Evolutionary conservation across 2,888 invertebrate genomes (phyloP), one percentile per base, ranked within the genome.

Genomic region (Oligia fasciuncula): DNA sequence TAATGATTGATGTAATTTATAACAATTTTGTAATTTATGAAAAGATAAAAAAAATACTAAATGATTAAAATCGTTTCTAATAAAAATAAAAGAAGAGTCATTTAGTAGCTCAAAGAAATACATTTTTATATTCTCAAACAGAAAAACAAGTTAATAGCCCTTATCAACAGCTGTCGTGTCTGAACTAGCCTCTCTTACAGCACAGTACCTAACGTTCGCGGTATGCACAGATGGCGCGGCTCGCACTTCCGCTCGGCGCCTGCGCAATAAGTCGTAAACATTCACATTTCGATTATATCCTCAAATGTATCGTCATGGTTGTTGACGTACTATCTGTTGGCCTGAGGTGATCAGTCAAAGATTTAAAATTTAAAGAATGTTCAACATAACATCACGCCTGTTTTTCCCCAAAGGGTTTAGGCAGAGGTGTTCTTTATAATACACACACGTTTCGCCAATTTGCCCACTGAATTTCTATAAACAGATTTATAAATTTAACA

Each of bases 201-300:
- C 85, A 74, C 85, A 19, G 17, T 65, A 6, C 14, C 14, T 70
- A 66, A 65, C 73, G 35, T 11, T 19, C 70, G 54, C 84, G 80
- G 86, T 86, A 77, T 83, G 80, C 85, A 79, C 90, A 91, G 90
- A 89, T 89, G 89, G 85, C 79, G 88, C 68, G 54, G 69, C 51
- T 14, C 77, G 81, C 83, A 83, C 88, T 77, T 62, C 90, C 77
- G 74, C 71, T 68, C 85, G 69, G 79, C 85, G 85, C 76, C 80
- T 78, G 76, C 88, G 77, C 82, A 66, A 68, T 23, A 68, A 78
- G 9, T 46, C 70, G 83, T 86, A 84, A 85, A 86, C 81, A 76
- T 78, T 81, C 68, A 79, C 68, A 72, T 83, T 71, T 78, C 72
- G 1, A 83, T 78, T 75, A 74, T 76, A 75, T 35, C 81, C 75